A percentile compares a stretch with the other conserved stretches of the same genome.
Evolutionary conservation across 1,140 invertebrate genomes (phyloP).

Genomic region (Ridgeia piscesae): DNA sequence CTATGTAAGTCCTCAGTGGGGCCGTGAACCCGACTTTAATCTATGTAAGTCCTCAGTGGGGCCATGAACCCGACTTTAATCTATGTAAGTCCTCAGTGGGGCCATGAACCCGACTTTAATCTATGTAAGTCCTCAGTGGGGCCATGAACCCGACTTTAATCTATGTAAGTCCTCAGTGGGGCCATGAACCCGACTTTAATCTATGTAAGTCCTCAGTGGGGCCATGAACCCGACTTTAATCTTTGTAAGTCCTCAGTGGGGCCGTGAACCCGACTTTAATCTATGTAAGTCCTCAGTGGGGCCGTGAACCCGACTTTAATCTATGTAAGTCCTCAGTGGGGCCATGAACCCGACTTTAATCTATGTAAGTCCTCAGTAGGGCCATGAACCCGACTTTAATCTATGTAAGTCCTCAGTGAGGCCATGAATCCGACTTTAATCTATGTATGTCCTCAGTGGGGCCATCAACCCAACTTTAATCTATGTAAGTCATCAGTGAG

Average conservation of each 20-base stretch:
- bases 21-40: not conserved
- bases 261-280: too few species aligned
- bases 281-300: not conserved
- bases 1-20: constrained; percentile 2
- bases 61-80: not conserved
- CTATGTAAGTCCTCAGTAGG: not conserved
- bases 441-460: not conserved
- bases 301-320: too few species aligned
- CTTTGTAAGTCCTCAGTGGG: too few species aligned
- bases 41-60: constrained; percentile 2
- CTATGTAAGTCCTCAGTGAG: not conserved
- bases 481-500: not conserved
- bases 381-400: not conserved
- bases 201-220: constrained; percentile 12
- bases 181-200: not conserved
- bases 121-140: constrained; percentile 2
- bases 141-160: not conserved
- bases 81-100: constrained; percentile 2
- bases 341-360: not conserved
- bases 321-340: too few species aligned
- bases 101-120: not conserved
- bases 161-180: constrained; percentile 2
- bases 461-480: not conserved
- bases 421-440: not conserved
- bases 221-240: not conserved